Percentiles rank a stretch among this genome's conserved stretches.
Evolutionary conservation across 1,140 invertebrate species (phyloP).

Genomic region (Hestina assimilis): DNA sequence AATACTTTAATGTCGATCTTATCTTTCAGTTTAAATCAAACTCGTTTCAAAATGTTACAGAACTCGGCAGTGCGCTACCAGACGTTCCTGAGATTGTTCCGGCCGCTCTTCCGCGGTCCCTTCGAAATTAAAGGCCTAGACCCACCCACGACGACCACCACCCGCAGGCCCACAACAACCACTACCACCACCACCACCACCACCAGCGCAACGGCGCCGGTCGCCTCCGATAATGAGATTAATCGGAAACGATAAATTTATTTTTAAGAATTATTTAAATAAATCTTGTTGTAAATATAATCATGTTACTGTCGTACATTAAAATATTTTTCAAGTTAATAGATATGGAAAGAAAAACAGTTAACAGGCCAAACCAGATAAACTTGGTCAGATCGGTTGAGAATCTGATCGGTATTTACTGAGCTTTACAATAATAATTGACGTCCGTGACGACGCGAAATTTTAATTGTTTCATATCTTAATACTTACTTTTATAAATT

Average conservation of each 20-base stretch:
- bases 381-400: no score
- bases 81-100: slow-evolving; percentile 81
- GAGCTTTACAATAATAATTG: no score
- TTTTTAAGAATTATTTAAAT: neutral
- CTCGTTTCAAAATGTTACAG: slow-evolving; percentile 72
- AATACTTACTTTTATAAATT: no score
- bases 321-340: neutral
- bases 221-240: slow-evolving; percentile 47
- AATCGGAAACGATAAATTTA: slow-evolving; percentile 29
- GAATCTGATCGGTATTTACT: no score
- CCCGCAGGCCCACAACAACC: slow-evolving; percentile 69
- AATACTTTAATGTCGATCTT: no score
- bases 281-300: neutral
- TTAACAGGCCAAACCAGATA: slow-evolving; percentile 3
- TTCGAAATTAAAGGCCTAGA: slow-evolving; percentile 83
- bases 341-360: neutral
- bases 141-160: slow-evolving; percentile 67
- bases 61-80: slow-evolving; percentile 84
- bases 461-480: no score
- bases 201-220: slow-evolving; percentile 19
- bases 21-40: neutral
- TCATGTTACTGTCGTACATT: neutral
- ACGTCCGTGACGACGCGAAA: no score
- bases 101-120: slow-evolving; percentile 82
- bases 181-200: slow-evolving; percentile 30